Conservation (phyloP, 2,113 vertebrate species). For the Pachyramphus minor region DNA sequence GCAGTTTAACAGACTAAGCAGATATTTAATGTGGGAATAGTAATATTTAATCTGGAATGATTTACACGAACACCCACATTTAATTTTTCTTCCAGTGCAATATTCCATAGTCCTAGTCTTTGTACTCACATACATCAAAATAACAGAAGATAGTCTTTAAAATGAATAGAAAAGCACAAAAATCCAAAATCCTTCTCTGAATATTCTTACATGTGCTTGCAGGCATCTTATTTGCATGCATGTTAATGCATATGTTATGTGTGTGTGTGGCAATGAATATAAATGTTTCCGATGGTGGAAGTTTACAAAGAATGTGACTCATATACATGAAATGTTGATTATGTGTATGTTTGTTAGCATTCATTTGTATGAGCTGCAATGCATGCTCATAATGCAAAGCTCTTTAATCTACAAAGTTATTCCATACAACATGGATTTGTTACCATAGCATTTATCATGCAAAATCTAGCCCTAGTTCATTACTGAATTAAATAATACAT, state of each 20-base stretch:
- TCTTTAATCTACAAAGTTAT: constrained; percentile 35
- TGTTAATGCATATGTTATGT: background rate
- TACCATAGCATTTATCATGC: constrained; percentile 43
- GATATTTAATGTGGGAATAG: constrained; percentile 67
- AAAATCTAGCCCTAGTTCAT: background rate
- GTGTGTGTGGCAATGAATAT: background rate
- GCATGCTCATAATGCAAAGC: constrained; percentile 48
- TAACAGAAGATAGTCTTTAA: background rate
- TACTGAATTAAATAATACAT: constrained; percentile 20
- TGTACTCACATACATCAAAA: background rate
- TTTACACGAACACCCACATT: constrained; percentile 65
- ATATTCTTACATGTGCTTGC: background rate
- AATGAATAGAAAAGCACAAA: background rate
- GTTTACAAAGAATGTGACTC: background rate
- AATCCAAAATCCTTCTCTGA: constrained; percentile 21
- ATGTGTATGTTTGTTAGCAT: background rate
- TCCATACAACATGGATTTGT: background rate
- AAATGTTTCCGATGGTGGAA: background rate
- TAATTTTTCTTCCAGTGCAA: constrained; percentile 68
- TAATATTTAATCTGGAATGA: constrained; percentile 72
- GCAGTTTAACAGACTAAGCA: constrained; percentile 61
- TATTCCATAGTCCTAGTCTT: constrained; percentile 50
- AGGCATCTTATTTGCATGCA: background rate
- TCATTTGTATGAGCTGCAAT: background rate
- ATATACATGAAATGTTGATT: background rate